Conservation (phyloP, 2,888 invertebrate genomes). For the Acanthosepion esculentum region DNA sequence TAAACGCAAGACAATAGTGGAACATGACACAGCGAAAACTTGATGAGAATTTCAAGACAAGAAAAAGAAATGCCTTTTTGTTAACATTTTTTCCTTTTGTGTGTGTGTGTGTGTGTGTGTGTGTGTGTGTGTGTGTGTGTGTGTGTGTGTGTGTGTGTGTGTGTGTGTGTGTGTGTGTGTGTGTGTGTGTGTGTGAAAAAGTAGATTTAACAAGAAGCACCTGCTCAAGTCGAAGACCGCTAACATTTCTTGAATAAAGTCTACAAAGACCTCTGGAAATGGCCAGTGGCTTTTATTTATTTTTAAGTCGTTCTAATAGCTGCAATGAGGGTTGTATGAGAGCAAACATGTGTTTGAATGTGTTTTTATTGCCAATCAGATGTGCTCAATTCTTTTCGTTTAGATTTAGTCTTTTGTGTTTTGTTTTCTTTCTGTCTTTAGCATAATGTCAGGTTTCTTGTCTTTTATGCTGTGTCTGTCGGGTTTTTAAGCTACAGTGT, state of each 20-base stretch:
- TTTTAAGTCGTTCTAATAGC: neutral
- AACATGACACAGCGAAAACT: neutral
- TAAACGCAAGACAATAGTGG: neutral
- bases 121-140: neutral
- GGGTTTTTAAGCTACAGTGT: neutral
- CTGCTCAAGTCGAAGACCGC: constrained; percentile 33
- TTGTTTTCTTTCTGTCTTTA: neutral
- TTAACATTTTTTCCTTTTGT: neutral
- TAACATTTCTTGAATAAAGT: neutral
- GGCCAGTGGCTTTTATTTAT: constrained; percentile 14
- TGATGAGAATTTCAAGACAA: neutral
- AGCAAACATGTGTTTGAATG: constrained; percentile 20
- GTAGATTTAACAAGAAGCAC: constrained; percentile 8
- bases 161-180: too few relatives aligned
- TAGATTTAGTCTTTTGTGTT: neutral
- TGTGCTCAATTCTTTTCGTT: constrained; percentile 33
- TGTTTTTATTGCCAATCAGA: constrained; percentile 33
- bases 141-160: too few relatives aligned
- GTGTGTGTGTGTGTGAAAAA: neutral
- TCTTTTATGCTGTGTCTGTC: neutral
- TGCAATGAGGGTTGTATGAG: constrained; percentile 2
- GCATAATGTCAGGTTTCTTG: constrained; percentile 21
- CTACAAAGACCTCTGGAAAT: constrained; percentile 1
- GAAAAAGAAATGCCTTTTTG: neutral
- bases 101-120: neutral